Evolutionary conservation across 1,140 invertebrate genomes (phyloP).

Genomic region (Bombus vancouverensis): DNA sequence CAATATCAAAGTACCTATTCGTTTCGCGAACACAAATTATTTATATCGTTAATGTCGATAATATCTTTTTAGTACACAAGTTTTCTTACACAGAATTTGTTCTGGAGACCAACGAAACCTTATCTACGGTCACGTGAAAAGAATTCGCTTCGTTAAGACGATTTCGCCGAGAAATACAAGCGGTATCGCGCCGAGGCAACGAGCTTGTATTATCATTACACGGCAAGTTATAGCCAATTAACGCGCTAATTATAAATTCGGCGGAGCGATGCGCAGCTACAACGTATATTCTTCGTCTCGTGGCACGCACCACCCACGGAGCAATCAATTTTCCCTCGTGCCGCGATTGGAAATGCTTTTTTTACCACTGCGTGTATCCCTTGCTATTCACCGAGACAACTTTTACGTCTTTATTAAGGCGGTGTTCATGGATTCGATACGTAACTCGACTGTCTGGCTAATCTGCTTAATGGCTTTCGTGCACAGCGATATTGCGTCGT

Average conservation of each 20-base stretch:
- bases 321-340: conserved; percentile 73
- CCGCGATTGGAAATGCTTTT: conserved; percentile 60
- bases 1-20: too few species aligned
- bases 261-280: not conserved
- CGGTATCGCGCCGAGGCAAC: not conserved
- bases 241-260: conserved; percentile 80
- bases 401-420: conserved; percentile 75
- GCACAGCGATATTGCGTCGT: conserved; percentile 66
- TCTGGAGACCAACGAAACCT: not conserved
- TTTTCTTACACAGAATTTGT: not conserved
- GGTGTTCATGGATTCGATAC: conserved; percentile 41
- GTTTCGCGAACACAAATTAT: too few species aligned
- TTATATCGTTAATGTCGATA: too few species aligned
- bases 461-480: conserved; percentile 77
- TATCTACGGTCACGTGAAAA: not conserved
- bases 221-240: conserved; percentile 79
- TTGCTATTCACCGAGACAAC: conserved; percentile 40
- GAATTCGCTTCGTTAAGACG: conserved; percentile 20
- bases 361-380: conserved; percentile 53
- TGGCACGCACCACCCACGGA: conserved; percentile 59
- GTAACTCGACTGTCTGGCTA: conserved; percentile 72
- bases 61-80: too few species aligned
- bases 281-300: not conserved
- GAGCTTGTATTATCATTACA: conserved; percentile 73
- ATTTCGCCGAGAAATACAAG: not conserved